Evolutionary conservation across 2,888 invertebrate genomes (phyloP).

Genomic region (Eupsilia transversa): DNA sequence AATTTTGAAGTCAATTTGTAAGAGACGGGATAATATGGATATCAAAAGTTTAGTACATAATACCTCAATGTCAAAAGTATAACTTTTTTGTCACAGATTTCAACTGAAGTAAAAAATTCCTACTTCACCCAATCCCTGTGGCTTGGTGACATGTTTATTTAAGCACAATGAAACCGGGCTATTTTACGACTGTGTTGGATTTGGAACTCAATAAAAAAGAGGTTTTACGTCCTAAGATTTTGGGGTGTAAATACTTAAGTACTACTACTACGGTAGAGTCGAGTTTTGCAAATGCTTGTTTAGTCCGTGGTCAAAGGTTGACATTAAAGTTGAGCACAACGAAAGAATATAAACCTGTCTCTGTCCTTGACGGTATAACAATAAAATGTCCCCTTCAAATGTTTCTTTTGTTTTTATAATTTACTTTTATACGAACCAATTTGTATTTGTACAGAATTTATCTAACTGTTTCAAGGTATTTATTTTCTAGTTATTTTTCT

Average conservation of each 20-base stretch:
- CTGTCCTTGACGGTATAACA: too few relatives aligned
- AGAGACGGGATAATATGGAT: too few relatives aligned
- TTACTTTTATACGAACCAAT: neutral
- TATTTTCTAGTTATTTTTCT: neutral
- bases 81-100: too few relatives aligned
- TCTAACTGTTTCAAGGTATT: neutral
- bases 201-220: slow-evolving; percentile 16
- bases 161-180: neutral
- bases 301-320: neutral
- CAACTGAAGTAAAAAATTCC: neutral
- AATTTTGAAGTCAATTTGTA: neutral
- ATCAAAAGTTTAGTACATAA: too few relatives aligned
- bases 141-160: slow-evolving; percentile 8
- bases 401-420: neutral
- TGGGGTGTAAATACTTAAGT: neutral
- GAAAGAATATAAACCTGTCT: neutral
- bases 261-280: neutral
- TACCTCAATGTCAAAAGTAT: too few relatives aligned
- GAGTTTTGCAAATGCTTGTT: neutral
- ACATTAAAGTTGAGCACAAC: neutral
- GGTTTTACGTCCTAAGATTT: slow-evolving; percentile 18
- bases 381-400: neutral
- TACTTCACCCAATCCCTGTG: neutral
- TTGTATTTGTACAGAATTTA: neutral
- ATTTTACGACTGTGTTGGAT: slow-evolving; percentile 2